Evolutionary conservation across 2,113 vertebrate species (phyloP), one percentile per base, ranked within the genome.

Genomic region (Caracal caracal): DNA sequence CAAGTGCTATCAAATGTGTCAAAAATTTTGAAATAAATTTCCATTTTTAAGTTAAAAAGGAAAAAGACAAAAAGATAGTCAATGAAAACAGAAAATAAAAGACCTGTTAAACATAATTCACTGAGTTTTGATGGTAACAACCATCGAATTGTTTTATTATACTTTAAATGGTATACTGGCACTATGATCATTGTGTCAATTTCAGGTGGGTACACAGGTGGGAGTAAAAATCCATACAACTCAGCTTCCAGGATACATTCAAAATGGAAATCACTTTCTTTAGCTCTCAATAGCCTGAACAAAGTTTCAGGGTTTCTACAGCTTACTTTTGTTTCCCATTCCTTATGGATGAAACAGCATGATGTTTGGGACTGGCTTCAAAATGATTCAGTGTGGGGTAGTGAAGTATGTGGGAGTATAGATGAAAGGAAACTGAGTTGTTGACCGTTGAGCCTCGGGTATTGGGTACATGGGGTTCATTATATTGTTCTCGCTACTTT

Each of bases 221-320:
- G 63, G 24, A 49, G 51, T 65, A 81, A 93, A 82, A 66, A 53
- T 11, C 19, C n/a, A 37, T 12, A 81, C 24, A 63, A 59, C 24
- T 79, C 16, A 83, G 30, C 6, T 88, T 75, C 76, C 65, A 49
- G 47, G 40, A 80, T 7, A 90, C 30, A 79, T 43, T 47, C 35
- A 43, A 82, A 73, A 92, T 3, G 8, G 37, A 90, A 89, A 75
- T 65, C 43, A 53, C 5, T 86, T 66, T 24, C 26, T 53, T 59
- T 59, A 59, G 56, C 49, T 81, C 71, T 40, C 59, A 85, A 82
- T 7, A 79, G 80, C 56, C 73, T 66, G 63, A 91, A 43, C 24
- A 10, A 53, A 90, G 33, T 94, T 30, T 37, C 2, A 95, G 26
- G 40, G 73, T 97, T 97, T 96, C 90, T 95, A 94, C 28, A 51